Evolutionary conservation across 2,113 vertebrate species (phyloP).

Genomic region (Hiodon alosoides): DNA sequence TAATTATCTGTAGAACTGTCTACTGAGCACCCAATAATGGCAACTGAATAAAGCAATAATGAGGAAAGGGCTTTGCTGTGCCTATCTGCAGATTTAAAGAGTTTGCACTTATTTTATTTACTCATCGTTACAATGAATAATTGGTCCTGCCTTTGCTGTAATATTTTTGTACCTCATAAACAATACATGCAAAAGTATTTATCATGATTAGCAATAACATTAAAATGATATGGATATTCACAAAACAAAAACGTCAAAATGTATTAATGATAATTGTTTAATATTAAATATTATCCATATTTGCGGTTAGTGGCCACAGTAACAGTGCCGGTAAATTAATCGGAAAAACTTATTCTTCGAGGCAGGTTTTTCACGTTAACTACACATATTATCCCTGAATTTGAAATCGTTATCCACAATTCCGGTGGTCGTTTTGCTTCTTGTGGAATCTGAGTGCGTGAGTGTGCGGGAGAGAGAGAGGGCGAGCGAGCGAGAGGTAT

Average conservation of each 20-base stretch:
- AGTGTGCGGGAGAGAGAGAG: neutral
- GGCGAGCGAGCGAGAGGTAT: no score
- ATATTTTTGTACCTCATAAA: neutral
- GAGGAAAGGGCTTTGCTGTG: conserved; percentile 34
- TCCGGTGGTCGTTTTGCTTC: no score
- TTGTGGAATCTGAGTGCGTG: neutral
- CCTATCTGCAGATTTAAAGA: conserved; percentile 15
- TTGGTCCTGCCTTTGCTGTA: neutral
- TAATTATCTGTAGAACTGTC: conserved; percentile 52
- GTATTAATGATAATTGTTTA: neutral
- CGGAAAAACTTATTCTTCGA: no score
- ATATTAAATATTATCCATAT: neutral
- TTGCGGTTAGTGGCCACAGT: neutral
- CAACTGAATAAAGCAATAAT: conserved; percentile 49
- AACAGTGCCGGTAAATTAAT: no score
- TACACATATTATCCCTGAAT: no score
- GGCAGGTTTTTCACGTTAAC: no score
- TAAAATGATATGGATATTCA: neutral
- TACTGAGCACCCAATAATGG: conserved; percentile 49
- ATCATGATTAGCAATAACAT: neutral
- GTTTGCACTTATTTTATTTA: neutral
- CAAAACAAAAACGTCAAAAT: neutral
- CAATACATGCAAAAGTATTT: neutral
- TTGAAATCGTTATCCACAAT: neutral
- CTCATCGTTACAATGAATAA: neutral